Percentiles rank a stretch among this genome's conserved stretches.
Evolutionary conservation across 2,797 vertebrate species (phyloP).

Genomic region (Aplochiton taeniatus): DNA sequence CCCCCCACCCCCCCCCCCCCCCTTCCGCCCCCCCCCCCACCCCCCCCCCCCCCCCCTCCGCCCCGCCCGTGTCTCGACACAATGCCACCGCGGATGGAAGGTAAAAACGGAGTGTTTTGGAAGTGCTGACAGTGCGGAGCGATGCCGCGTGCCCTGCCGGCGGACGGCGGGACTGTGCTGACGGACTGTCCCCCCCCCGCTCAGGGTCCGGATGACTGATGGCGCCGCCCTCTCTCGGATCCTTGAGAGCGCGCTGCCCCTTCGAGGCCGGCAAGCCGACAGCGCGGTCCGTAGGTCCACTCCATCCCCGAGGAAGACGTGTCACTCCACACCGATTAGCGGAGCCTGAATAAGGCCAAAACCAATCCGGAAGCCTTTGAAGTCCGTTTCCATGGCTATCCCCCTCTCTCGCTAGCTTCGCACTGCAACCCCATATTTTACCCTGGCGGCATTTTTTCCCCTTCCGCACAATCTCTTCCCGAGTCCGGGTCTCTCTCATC

Average conservation of each 20-base stretch:
- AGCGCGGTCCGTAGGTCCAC: constrained; percentile 8
- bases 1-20: neutral
- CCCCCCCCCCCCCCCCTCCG: neutral
- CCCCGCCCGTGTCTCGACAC: constrained; percentile 1
- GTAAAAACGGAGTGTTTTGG: neutral
- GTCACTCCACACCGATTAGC: constrained; percentile 42
- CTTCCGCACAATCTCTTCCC: constrained; percentile 12
- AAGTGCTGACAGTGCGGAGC: neutral
- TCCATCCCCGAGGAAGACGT: constrained; percentile 25
- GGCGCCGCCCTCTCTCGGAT: constrained; percentile 22
- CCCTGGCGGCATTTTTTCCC: constrained; percentile 28
- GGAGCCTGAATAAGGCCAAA: constrained; percentile 46
- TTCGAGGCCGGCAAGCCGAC: no score
- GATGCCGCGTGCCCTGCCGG: no score
- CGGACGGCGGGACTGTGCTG: no score
- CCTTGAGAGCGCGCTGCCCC: constrained; percentile 27
- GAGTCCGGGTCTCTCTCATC: no score
- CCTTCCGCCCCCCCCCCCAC: neutral
- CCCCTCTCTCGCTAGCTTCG: neutral
- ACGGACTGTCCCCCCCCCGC: neutral
- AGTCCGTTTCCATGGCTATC: constrained; percentile 49
- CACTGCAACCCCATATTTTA: constrained; percentile 6
- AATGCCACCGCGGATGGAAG: neutral
- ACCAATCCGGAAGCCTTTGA: constrained; percentile 57
- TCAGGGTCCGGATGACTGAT: constrained; percentile 33